Evolutionary conservation across 2,888 invertebrate species (phyloP), one percentile per base, ranked within the genome.

Genomic region (Pterostichus niger): DNA sequence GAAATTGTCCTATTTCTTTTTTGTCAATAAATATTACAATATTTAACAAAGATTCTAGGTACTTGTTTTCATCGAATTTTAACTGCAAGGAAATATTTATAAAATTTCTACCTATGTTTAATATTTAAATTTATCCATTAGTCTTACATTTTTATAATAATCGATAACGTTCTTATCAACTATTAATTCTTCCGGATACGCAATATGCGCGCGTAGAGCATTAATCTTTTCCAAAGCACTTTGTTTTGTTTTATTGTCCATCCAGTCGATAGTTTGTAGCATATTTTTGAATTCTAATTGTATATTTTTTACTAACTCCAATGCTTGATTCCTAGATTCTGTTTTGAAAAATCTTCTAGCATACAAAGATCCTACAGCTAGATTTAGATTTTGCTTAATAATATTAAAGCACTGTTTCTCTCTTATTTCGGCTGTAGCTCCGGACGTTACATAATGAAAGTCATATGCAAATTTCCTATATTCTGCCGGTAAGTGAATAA

Each of bases 101-200:
- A 76, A 83, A 24, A 24, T 24, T 24, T 64, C 49, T 31, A 15
- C 44, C 5, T 13, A 56, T 9, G 24, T 24, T 24, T 17, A 4
- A 56, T n/a, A 56, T 6, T 17, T 9, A 56, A 13, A 56, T 73
- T 73, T 49, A 24, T 31, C 2, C 3, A 75, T 88, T 24, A 91
- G 90, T 6, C 40, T 7, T 89, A 93, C 93, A 84, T 93, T 92
- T 5, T 92, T 87, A 88, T 96, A 96, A 87, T 96, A 94, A 73
- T 94, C 91, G 17, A 93, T 94, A 2, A 97, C 91, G 87, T 95
- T 96, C 0, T 92, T 90, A 85, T 96, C 92, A 86, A 96, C 94
- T 64, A 96, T 91, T 88, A 97, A 93, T 88, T 96, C 97, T 85
- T 94, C 94, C 0, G 97, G 97, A 88, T 97, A 97, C 0, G 96